Base-by-base conservation (phyloP, 2,888 invertebrate genomes). In the Chrysodeixis includens region DNA sequence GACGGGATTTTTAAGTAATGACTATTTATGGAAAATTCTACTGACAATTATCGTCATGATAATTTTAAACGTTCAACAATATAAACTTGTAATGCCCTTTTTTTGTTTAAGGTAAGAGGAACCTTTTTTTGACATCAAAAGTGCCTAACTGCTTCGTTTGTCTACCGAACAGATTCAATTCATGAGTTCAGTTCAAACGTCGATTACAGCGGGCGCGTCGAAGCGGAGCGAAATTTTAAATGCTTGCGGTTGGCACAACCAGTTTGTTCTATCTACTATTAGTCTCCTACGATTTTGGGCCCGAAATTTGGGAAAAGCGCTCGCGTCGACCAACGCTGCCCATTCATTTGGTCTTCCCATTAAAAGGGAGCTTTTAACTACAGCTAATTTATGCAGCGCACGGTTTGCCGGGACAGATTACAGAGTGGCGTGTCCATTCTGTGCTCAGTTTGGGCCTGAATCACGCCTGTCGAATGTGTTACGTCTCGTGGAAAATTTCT, bases 321-420 rank as follows among this genome's bases (percentile, higher is more conserved):
- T 77, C 76, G 77, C 79, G 79, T 75, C 82, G 83, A 76, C 83
- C 86, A 81, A 82, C 84, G 79, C 82, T 86, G 88, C 87, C 92
- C 92, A 92, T 93, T 93, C 92, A 93, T 93, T 93, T 93, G 85
- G 88, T 81, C 88, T 88, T 88, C 85, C 92, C 91, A 93, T 93
- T 93, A 92, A 93, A 93, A 91, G 90, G 91, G 88, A 86, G 92
- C 92, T 93, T 93, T 93, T 93, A 94, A 93, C 93, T 92, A 90
- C 88, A 88, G 90, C 90, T 92, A 93, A 93, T 93, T 93, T 93
- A 93, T 93, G 92, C 93, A 90, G 89, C 80, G 88, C 92, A 92
- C 90, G 92, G 90, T 89, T 92, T 88, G 86, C 83, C 81, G 83
- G 88, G 92, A 92, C 93, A 93, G 93, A 94, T 93, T 93, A 93